Conservation (phyloP, 2,797 vertebrate genomes). For the Acrocephalus scirpaceus region DNA sequence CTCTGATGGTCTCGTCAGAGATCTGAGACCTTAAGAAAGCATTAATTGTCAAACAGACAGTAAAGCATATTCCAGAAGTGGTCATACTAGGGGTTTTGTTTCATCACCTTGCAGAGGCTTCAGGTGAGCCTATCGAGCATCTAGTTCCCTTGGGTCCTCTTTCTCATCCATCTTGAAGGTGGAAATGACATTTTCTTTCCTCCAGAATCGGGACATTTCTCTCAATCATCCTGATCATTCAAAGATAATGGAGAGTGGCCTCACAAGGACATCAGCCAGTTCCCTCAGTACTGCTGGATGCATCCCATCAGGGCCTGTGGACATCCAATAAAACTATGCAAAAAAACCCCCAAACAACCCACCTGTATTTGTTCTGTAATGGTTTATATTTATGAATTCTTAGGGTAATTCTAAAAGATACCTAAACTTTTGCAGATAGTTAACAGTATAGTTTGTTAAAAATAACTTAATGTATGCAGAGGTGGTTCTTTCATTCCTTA, state of each 20-base stretch:
- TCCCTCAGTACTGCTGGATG: neutral
- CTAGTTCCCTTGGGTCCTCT: neutral
- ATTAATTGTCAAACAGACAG: neutral
- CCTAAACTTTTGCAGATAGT: neutral
- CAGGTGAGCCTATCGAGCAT: neutral
- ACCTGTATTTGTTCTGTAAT: neutral
- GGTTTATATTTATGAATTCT: neutral
- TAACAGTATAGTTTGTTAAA: neutral
- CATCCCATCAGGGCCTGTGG: neutral
- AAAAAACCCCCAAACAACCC: fast-evolving
- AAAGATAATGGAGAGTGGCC: neutral
- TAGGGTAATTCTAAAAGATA: neutral
- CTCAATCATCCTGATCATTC: neutral
- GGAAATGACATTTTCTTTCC: neutral
- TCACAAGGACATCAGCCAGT: neutral
- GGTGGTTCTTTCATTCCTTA: neutral
- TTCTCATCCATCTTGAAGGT: neutral
- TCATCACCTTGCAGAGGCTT: neutral
- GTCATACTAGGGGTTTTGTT: neutral
- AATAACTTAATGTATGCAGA: neutral
- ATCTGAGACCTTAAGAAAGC: neutral
- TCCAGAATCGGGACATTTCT: neutral
- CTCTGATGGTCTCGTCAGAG: neutral
- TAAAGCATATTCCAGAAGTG: neutral
- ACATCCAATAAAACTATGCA: neutral